A percentile compares a stretch with the other conserved stretches of the same genome.
Evolutionary conservation across 2,888 invertebrate genomes (phyloP).

Genomic region (Cosmia pyralina): DNA sequence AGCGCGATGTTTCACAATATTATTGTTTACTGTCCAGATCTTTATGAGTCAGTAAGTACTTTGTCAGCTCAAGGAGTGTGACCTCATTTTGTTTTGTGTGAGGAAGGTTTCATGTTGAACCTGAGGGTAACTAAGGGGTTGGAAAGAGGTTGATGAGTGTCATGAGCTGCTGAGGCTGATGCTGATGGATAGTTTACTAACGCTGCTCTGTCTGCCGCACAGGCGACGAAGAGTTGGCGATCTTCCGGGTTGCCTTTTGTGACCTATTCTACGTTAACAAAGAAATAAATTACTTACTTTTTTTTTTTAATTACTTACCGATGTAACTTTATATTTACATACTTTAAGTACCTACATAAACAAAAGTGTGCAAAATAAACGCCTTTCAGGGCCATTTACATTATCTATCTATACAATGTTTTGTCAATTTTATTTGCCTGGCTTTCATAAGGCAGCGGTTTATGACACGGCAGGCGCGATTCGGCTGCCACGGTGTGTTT

Average conservation of each 20-base stretch:
- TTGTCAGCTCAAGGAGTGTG: conserved; percentile 26
- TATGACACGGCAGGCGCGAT: not conserved
- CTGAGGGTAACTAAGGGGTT: not conserved
- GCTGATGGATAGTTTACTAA: not conserved
- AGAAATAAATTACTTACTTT: too few species aligned
- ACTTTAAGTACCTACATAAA: too few species aligned
- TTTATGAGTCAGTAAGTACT: conserved; percentile 55
- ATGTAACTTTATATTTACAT: not conserved
- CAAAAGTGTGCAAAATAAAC: conserved; percentile 4
- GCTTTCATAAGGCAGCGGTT: not conserved
- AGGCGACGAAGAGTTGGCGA: too few species aligned
- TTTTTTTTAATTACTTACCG: too few species aligned
- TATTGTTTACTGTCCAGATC: conserved; percentile 60
- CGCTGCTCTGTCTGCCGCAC: not conserved
- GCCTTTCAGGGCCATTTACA: not conserved
- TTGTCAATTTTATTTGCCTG: not conserved
- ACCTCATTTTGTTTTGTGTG: conserved; percentile 33
- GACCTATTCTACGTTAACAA: not conserved
- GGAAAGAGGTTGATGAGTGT: too few species aligned
- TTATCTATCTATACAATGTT: not conserved
- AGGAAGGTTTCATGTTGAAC: not conserved
- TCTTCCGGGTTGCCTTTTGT: not conserved
- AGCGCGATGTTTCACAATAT: conserved; percentile 64
- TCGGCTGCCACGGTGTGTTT: not conserved
- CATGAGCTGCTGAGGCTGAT: not conserved